A percentile compares a stretch with the other conserved stretches of the same genome.
Conservation (phyloP, 2,113 vertebrate species). For the Antigone vipio region DNA sequence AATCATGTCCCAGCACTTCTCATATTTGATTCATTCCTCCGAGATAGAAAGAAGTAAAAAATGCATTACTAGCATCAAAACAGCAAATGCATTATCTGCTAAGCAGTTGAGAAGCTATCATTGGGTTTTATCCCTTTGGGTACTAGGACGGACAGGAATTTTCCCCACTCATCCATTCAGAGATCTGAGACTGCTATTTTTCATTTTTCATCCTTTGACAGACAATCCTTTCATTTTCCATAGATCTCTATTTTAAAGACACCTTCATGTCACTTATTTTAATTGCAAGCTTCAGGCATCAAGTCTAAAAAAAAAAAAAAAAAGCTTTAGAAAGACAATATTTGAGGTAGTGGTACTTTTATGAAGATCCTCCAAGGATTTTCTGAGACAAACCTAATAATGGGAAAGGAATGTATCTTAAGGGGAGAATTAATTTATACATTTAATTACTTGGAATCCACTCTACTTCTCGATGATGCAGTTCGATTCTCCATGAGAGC, state of each 20-base stretch:
- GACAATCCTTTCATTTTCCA: conserved; percentile 75
- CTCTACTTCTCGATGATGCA: conserved; percentile 20
- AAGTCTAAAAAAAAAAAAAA: not conserved
- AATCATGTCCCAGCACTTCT: conserved; percentile 94
- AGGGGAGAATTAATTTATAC: conserved; percentile 82
- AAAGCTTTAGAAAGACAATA: not conserved
- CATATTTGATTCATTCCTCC: conserved; percentile 97
- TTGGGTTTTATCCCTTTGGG: conserved; percentile 87
- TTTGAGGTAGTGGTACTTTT: conserved; percentile 50
- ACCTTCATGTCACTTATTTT: conserved; percentile 75
- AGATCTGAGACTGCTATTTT: conserved; percentile 71
- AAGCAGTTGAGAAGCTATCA: conserved; percentile 89
- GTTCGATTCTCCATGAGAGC: conserved; percentile 47
- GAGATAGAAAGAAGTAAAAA: conserved; percentile 88
- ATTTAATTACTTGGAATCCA: conserved; percentile 80
- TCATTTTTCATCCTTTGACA: conserved; percentile 74
- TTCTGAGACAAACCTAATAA: conserved; percentile 69
- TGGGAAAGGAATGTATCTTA: conserved; percentile 73
- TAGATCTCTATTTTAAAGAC: conserved; percentile 81
- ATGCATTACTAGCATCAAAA: conserved; percentile 83
- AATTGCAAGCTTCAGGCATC: conserved; percentile 76
- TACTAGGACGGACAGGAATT: conserved; percentile 74
- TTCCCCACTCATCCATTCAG: conserved; percentile 83
- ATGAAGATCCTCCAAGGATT: not conserved
- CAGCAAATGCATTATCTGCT: conserved; percentile 90